These are phyloP conservation scores for Nasonia longicornis DNA, from an alignment of 1,140 invertebrate species.

Conservation along the genomic window DNA sequence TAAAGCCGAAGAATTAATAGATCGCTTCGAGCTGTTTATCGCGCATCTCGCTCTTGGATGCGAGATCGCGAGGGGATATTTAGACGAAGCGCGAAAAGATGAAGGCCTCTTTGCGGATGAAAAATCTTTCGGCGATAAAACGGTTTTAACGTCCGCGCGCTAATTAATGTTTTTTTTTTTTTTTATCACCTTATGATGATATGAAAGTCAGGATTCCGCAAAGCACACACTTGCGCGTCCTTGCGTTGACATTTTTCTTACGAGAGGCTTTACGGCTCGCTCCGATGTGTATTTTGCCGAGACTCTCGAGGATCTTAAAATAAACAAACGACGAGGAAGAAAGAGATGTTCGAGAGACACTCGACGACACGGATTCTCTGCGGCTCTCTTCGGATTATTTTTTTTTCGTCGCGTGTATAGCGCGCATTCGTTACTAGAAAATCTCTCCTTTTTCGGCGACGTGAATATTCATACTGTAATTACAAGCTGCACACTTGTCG, in stretches of 20 bases:
- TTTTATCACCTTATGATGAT: neutral
- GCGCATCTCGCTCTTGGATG: neutral
- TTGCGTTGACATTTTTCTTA: neutral
- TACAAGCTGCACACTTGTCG: neutral
- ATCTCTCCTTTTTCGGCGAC: neutral
- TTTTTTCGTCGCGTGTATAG: neutral
- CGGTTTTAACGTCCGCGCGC: neutral
- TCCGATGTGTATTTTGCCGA: constrained; percentile 12
- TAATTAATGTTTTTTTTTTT: neutral
- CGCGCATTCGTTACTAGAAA: neutral
- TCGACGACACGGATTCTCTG: neutral
- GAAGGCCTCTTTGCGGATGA: neutral
- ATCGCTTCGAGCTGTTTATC: constrained; percentile 26
- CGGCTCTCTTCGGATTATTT: neutral
- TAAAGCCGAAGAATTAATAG: constrained; percentile 30
- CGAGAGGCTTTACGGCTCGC: neutral
- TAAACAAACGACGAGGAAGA: neutral
- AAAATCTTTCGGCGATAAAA: neutral
- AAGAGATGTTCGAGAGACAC: neutral
- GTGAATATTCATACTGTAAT: neutral
- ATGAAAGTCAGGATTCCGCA: no score
- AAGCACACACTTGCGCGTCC: neutral
- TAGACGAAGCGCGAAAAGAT: neutral
- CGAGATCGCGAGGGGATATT: neutral
- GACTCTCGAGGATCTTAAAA: neutral